Base-by-base conservation (phyloP, 2,113 vertebrate species). In the Patagioenas fasciata region DNA sequence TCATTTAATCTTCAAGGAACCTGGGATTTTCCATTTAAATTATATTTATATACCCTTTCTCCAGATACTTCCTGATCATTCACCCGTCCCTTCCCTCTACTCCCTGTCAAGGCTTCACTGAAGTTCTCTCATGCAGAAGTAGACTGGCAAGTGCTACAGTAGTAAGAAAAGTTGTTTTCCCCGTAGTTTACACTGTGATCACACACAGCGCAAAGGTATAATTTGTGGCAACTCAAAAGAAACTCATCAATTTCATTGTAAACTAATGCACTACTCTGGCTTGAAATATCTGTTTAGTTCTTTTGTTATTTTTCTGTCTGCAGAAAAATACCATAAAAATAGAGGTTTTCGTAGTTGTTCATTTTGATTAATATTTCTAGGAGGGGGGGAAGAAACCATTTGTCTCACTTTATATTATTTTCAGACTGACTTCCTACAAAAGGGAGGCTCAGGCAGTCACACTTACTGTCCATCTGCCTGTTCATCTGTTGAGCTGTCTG, bases 401-500 rank as follows among this genome's bases (percentile, higher is more conserved):
- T 72, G 16, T 80, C 87, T 92, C 40, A 21, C 13, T 92, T 72
- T 10, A 10, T 80, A 65, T 75, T 87, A 67, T 85, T 95, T 93
- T 91, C 67, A 89, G 50, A 89, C 31, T 91, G 74, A 38, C n/a
- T 93, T 91, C 31, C n/a, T 53, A 40, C 3, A 4, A 89, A 82
- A 81, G 10, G 32, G 26, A 91, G 26, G 21, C 15, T 94, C 38
- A 75, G 91, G 71, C 66, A 81, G 50, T 72, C 53, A 42, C 53
- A 48, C 44, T 93, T 65, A 67, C 31, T 62, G 74, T 70, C 85
- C 92, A 88, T 93, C 92, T 94, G 95, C 57, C 34, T 38, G 17
- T 82, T 89, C 81, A 75, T 94, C 92, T 94, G 90, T 64, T 85
- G 36, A 91, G 61, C 44, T 91, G 65, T 38, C 66, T 81, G 38